A percentile compares a stretch with the other conserved stretches of the same genome.
Evolutionary conservation across 2,797 vertebrate species (phyloP).

Genomic region (Pitangus sulphuratus): DNA sequence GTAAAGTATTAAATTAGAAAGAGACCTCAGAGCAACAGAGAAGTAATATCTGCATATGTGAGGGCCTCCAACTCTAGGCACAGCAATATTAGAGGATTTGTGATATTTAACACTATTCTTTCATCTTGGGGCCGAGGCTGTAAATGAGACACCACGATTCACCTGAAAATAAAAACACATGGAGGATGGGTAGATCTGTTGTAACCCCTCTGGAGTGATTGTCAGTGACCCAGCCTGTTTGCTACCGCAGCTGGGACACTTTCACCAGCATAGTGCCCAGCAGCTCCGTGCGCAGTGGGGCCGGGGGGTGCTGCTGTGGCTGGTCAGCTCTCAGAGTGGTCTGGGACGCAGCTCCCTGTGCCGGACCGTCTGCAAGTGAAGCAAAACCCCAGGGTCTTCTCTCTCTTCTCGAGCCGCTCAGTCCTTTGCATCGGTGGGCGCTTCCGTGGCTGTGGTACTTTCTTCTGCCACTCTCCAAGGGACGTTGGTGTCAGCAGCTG

Average conservation of each 20-base stretch:
- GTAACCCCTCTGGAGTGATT: background rate
- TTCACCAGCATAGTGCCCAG: accelerated
- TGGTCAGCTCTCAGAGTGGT: background rate
- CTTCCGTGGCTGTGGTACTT: accelerated
- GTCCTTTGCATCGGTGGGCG: accelerated
- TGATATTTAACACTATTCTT: background rate
- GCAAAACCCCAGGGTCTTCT: background rate
- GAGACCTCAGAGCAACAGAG: constrained; percentile 55
- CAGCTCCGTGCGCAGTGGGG: background rate
- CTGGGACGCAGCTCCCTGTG: background rate
- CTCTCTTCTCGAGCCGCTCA: background rate
- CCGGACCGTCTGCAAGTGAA: background rate
- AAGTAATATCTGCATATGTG: constrained; percentile 48
- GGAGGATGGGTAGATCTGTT: background rate
- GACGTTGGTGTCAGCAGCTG: background rate
- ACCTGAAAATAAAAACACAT: background rate
- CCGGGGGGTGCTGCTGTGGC: accelerated
- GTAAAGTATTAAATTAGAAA: constrained; percentile 50
- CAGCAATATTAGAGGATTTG: constrained; percentile 52
- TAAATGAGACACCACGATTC: background rate
- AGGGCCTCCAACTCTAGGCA: background rate
- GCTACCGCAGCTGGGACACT: background rate
- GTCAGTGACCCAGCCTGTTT: background rate
- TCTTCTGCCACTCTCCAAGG: background rate
- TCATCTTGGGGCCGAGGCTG: background rate